Evolutionary conservation across 53 echinoderm and acorn worm genomes (phyloP).

Genomic region (Henricia sp.): DNA sequence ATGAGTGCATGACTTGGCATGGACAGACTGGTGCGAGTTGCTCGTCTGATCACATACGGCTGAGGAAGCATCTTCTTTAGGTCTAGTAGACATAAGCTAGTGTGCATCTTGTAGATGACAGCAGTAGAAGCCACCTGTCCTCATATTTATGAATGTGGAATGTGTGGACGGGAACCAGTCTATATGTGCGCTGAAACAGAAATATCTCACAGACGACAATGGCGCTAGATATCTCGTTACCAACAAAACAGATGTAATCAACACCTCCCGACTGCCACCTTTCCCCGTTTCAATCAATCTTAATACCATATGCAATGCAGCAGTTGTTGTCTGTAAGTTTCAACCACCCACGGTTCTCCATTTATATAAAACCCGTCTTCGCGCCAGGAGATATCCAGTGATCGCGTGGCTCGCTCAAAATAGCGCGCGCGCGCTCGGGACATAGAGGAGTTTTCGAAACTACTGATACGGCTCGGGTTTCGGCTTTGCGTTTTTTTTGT

Average conservation of each 20-base stretch:
- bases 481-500: too few relatives aligned
- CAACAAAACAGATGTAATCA: background rate
- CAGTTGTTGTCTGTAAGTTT: conserved; percentile 29
- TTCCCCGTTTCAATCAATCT: conserved; percentile 3
- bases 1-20: conserved; percentile 21
- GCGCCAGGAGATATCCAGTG: background rate
- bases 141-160: too few relatives aligned
- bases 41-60: conserved; percentile 20
- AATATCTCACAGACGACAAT: background rate
- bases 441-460: too few relatives aligned
- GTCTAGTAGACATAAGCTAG: background rate
- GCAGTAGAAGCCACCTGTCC: too few relatives aligned
- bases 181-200: too few relatives aligned
- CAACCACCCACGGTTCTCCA: conserved; percentile 3
- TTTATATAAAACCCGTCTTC: conserved; percentile 27
- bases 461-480: too few relatives aligned
- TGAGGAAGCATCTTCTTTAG: conserved; percentile 10
- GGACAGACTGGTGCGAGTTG: conserved; percentile 25
- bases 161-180: too few relatives aligned
- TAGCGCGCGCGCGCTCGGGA: conserved; percentile 9
- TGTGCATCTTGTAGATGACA: conserved; percentile 1
- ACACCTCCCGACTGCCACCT: background rate
- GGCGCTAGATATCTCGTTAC: background rate
- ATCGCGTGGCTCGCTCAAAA: conserved; percentile 56
- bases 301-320: background rate